These are phyloP conservation scores for Actias luna DNA, from an alignment of 2,888 invertebrate species.

Conservation along the genomic window DNA sequence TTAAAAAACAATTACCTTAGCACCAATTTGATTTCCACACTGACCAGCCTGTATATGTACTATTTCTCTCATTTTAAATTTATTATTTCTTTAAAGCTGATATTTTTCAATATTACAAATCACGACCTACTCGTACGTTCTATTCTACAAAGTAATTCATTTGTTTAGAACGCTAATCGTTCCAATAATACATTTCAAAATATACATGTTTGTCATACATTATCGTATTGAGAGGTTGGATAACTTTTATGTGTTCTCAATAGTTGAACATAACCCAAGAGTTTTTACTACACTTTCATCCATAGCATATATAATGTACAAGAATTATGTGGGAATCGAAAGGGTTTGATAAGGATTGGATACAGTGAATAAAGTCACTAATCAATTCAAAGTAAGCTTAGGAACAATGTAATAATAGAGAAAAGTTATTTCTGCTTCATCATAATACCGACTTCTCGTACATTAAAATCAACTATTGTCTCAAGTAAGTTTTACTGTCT, in stretches of 20 bases:
- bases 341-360: not conserved
- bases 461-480: too few relatives aligned
- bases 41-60: slow-evolving; percentile 92
- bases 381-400: too few relatives aligned
- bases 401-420: too few relatives aligned
- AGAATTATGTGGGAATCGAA: not conserved
- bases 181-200: not conserved
- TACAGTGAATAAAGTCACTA: too few relatives aligned
- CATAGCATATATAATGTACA: not conserved
- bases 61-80: slow-evolving; percentile 88
- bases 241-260: not conserved
- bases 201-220: too few relatives aligned
- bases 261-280: not conserved
- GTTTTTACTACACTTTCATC: not conserved
- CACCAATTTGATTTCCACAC: slow-evolving; percentile 93
- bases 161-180: not conserved
- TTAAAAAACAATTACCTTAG: slow-evolving; percentile 60
- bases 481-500: too few relatives aligned
- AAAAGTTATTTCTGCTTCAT: too few relatives aligned
- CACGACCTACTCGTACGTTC: slow-evolving; percentile 1
- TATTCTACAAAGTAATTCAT: not conserved
- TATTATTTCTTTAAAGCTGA: slow-evolving; percentile 1
- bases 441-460: too few relatives aligned
- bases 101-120: not conserved
- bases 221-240: not conserved